Base-by-base conservation (phyloP, 1,140 invertebrate genomes). In the Euglossa dilemma region DNA sequence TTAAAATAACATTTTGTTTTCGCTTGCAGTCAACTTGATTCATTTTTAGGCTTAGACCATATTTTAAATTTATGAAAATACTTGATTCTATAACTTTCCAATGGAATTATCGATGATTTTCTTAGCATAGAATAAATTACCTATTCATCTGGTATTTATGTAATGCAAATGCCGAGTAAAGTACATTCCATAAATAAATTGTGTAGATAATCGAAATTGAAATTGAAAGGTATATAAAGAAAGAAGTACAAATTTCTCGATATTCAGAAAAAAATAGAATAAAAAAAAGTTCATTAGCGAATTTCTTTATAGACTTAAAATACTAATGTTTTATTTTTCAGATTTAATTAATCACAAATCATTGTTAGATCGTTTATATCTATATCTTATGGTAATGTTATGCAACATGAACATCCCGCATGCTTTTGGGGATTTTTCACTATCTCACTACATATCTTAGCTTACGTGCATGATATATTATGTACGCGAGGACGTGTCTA, bases 381-480 rank as follows among this genome's bases (percentile, higher is more conserved):
- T 56, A 54, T 87, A 59, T 79, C 70, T 83, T 86, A 57, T 83
- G 52, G 43, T 79, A 83, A 86, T 74, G 67, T 83, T 80, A 70
- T 36, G 52, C 74, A 66, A 84, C 20, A 84, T 50, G 89, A 85
- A 91, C 84, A 87, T 93, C 89, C 90, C 86, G 93, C 93, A 94
- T 94, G 93, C 91, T 92, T 93, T 92, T 93, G 91, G 92, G 91
- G 89, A 91, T 91, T 91, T 91, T 92, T 93, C 87, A 93, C 88
- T 93, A 92, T 93, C 89, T 94, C 89, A 93, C 91, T 91, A 93
- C 89, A 91, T 90, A 92, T 90, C 91, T 92, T 93, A 85, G 91
- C 90, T 93, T 93, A 91, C 87, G 91, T 92, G 93, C 93, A 93
- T 93, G 92, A 91, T 91, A 91, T 91, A 36, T 28, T 45, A 91